These are phyloP conservation scores for Oryctolagus cuniculus DNA, from an alignment of 2,113 vertebrate species.

Conservation along the genomic window DNA sequence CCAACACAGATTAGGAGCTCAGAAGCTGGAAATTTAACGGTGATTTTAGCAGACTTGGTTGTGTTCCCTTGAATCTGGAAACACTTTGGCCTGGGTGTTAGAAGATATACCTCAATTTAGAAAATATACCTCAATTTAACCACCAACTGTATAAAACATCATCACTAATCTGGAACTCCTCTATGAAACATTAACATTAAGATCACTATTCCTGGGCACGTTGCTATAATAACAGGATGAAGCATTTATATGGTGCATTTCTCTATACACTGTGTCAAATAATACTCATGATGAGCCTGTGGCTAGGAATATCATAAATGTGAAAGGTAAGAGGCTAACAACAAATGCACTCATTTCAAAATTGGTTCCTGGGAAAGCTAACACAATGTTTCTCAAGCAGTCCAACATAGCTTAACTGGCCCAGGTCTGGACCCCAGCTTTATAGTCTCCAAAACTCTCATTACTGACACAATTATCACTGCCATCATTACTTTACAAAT, in stretches of 20 bases:
- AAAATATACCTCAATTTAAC: too few relatives aligned
- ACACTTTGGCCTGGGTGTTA: neutral
- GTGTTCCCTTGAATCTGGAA: slow-evolving; percentile 11
- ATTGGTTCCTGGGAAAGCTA: neutral
- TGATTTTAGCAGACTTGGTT: neutral
- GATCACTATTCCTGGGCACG: neutral
- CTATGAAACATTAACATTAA: slow-evolving; percentile 39
- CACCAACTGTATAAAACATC: neutral
- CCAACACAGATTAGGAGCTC: neutral
- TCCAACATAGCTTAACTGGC: neutral
- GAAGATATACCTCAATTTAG: too few relatives aligned
- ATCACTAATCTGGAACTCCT: neutral
- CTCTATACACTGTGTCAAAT: neutral
- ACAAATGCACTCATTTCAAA: neutral
- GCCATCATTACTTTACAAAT: slow-evolving; percentile 48
- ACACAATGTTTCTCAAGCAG: neutral
- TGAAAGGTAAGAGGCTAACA: slow-evolving; percentile 5
- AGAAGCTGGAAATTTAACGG: neutral
- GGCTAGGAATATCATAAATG: neutral
- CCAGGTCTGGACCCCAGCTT: neutral
- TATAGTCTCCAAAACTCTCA: neutral
- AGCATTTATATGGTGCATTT: neutral
- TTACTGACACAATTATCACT: slow-evolving; percentile 49
- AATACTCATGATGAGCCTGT: neutral
- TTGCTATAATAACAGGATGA: neutral